Percentiles rank a stretch among this genome's conserved stretches.
Evolutionary conservation across 1,140 invertebrate genomes (phyloP).

Genomic region (Halictus rubicundus): DNA sequence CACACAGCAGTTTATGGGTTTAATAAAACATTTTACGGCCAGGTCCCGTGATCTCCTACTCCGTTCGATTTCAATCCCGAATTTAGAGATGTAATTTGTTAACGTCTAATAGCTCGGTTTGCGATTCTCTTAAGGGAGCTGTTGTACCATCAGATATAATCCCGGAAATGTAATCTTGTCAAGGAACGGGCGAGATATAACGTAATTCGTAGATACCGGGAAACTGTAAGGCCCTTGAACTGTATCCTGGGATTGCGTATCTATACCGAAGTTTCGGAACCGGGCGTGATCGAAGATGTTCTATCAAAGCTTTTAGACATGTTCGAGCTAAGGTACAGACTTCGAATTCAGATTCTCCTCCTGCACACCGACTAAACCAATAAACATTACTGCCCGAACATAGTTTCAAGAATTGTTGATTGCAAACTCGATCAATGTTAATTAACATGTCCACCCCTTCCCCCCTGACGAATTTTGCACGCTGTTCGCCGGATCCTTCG

Average conservation of each 20-base stretch:
- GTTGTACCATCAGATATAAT: conserved; percentile 21
- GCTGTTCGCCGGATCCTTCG: too few relatives aligned
- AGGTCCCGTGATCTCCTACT: too few relatives aligned
- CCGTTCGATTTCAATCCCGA: too few relatives aligned
- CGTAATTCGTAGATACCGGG: conserved; percentile 31
- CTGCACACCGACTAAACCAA: neutral
- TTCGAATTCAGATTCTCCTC: neutral
- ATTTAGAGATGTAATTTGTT: neutral
- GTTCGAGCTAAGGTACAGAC: neutral
- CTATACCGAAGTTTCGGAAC: conserved; percentile 20
- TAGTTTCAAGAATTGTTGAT: neutral
- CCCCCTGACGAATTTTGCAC: neutral
- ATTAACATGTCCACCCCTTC: neutral
- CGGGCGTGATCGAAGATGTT: conserved; percentile 25
- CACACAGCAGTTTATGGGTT: too few relatives aligned
- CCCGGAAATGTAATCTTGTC: conserved; percentile 24
- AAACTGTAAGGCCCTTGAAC: conserved; percentile 21
- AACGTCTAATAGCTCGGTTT: neutral
- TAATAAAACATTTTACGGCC: too few relatives aligned
- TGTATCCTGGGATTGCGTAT: conserved; percentile 19
- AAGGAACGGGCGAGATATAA: conserved; percentile 10
- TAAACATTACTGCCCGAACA: neutral
- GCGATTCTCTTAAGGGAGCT: conserved; percentile 15
- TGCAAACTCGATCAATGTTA: neutral
- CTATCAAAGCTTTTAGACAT: conserved; percentile 19